These are phyloP conservation scores for Ganaspis brasiliensis DNA, from an alignment of 2,888 invertebrate species.

Conservation along the genomic window DNA sequence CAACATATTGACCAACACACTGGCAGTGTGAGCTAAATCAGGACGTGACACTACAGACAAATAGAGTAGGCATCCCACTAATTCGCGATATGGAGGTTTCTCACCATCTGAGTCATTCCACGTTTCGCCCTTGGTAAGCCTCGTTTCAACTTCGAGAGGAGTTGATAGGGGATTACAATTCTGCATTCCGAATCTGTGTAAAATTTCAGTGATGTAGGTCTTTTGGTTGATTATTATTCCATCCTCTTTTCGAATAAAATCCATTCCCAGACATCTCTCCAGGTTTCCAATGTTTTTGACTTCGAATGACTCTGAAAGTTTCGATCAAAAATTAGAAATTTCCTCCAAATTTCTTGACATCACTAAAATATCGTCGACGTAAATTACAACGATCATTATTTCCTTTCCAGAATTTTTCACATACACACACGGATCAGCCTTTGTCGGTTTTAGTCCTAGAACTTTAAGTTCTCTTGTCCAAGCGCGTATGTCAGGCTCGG, in stretches of 20 bases:
- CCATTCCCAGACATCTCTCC: conserved; percentile 23
- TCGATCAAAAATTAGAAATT: conserved; percentile 2
- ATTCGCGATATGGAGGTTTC: conserved; percentile 20
- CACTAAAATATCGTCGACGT: conserved; percentile 44
- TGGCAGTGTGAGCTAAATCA: conserved; percentile 12
- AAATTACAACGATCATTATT: conserved; percentile 19
- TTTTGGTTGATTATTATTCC: conserved; percentile 1
- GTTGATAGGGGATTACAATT: conserved; percentile 24
- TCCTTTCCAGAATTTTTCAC: not conserved
- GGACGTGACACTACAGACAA: not conserved
- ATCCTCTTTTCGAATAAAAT: not conserved
- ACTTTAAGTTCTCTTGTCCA: not conserved
- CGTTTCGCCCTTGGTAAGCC: conserved; percentile 14
- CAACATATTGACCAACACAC: not conserved
- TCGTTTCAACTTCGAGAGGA: conserved; percentile 27
- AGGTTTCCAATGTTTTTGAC: conserved; percentile 20
- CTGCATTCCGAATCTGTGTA: conserved; percentile 25
- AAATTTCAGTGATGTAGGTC: conserved; percentile 25
- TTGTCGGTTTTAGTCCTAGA: conserved; percentile 23
- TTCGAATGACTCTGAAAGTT: not conserved
- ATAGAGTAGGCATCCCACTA: conserved; percentile 25
- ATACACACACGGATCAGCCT: conserved; percentile 44
- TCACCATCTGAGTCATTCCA: not conserved
- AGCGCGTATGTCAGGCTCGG: conserved; percentile 36
- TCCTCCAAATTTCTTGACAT: conserved; percentile 13